Percentiles rank a stretch among this genome's conserved stretches.
Evolutionary conservation across 2,113 vertebrate species (phyloP).

Genomic region (Takifugu bimaculatus): DNA sequence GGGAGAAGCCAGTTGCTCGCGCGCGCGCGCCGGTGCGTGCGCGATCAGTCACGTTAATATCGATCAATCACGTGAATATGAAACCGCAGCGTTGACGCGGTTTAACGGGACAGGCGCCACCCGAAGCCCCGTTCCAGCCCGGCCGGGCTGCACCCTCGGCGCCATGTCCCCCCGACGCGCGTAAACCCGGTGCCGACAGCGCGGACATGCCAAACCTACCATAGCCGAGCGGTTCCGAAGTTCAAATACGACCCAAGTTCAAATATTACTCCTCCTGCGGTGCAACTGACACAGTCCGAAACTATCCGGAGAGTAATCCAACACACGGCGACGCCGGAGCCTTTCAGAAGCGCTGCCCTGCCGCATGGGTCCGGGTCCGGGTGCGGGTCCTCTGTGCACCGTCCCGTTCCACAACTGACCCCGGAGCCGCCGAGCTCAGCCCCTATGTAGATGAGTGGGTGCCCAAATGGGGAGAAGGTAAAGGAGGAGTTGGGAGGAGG

Average conservation of each 20-base stretch:
- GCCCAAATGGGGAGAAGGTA: slow-evolving; percentile 60
- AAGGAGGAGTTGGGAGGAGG: slow-evolving; percentile 26
- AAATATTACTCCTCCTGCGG: not conserved
- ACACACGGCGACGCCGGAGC: slow-evolving; percentile 11
- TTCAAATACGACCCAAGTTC: no score
- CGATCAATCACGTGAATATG: slow-evolving; percentile 48
- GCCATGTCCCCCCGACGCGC: no score
- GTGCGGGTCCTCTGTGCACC: slow-evolving; percentile 48
- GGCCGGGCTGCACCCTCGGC: no score
- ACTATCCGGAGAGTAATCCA: slow-evolving; percentile 56
- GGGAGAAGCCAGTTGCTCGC: slow-evolving; percentile 44
- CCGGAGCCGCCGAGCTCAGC: slow-evolving; percentile 61
- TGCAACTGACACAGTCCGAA: slow-evolving; percentile 28
- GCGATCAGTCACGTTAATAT: slow-evolving; percentile 9
- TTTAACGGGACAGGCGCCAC: no score
- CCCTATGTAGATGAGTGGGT: slow-evolving; percentile 71
- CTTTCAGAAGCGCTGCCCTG: slow-evolving; percentile 14
- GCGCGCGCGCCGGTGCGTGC: slow-evolving; percentile 40
- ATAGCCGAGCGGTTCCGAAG: slow-evolving; percentile 37
- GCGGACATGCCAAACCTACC: slow-evolving; percentile 54
- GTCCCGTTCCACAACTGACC: slow-evolving; percentile 75
- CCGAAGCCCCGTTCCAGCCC: no score
- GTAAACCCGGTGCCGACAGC: not conserved
- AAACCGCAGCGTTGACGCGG: not conserved
- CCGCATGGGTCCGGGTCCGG: slow-evolving; percentile 47